Evolutionary conservation across 2,797 vertebrate species (phyloP).

Genomic region (Aratinga solstitialis): DNA sequence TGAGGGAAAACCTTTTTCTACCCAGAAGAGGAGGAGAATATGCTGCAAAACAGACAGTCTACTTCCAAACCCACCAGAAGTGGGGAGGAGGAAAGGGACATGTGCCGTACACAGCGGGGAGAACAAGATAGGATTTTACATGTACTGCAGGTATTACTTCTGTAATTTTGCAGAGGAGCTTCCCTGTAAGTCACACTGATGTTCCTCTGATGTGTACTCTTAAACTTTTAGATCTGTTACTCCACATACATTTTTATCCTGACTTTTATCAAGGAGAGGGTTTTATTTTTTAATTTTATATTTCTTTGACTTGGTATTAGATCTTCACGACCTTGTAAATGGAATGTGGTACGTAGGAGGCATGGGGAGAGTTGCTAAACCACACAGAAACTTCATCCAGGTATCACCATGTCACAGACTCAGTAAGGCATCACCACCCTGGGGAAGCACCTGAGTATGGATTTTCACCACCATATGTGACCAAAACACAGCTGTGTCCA

Average conservation of each 20-base stretch:
- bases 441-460: background rate
- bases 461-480: background rate
- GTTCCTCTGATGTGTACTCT: background rate
- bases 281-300: background rate
- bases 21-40: background rate
- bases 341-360: background rate
- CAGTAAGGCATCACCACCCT: background rate
- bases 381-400: background rate
- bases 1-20: background rate
- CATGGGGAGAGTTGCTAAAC: background rate
- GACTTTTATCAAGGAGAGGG: background rate
- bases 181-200: background rate
- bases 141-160: background rate
- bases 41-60: background rate
- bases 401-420: background rate
- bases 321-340: background rate
- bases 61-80: fast-evolving
- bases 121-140: background rate
- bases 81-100: background rate
- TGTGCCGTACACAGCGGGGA: background rate
- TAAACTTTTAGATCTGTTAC: background rate
- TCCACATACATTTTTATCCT: background rate
- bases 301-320: background rate
- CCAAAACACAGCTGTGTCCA: background rate
- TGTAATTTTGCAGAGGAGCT: background rate